Evolutionary conservation across 2,888 invertebrate species (phyloP), one percentile per base, ranked within the genome.

Genomic region (Zelleria hepariella): DNA sequence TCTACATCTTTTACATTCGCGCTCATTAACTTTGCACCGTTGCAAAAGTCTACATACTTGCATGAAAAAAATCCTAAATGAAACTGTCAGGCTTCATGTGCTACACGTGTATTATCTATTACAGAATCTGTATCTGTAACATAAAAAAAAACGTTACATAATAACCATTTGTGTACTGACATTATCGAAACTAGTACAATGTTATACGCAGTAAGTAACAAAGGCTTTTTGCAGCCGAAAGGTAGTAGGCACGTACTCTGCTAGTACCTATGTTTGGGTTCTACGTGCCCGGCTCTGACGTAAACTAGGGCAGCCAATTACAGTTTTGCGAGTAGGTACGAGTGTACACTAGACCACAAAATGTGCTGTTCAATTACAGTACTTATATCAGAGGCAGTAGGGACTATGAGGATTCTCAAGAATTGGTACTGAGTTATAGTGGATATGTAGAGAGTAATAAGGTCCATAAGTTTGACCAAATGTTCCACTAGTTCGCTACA

Each of bases 261-360:
- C 68, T 51, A 58, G 55, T 53, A 62, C 66, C 74, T 77, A 66
- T 67, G 65, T 77, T 76, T 74, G 76, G 72, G 26, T 26, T 18
- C 23, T 78, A 84, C 82, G 82, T 83, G 84, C 73, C 64, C 62
- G 60, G 42, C 67, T 69, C 65, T 61, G 63, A 62, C 67, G 67
- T 67, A 67, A 82, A 80, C 76, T 78, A 71, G 78, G 76, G 67
- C 77, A 75, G 67, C 66, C 74, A 73, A 79, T 77, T 75, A 76
- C 69, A 68, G 65, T 58, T 59, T 10, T 42, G 4, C 32, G 1
- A 42, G 32, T n/a, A n/a, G n/a, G n/a, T n/a, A n/a, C n/a, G n/a
- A n/a, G n/a, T n/a, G n/a, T 42, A 42, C 32, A 15, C 32, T 15
- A 42, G 32, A 10, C 32, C 6, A 32, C 32, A 32, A 10, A 32